These are phyloP conservation scores for Phyllotis vaccarum DNA, from an alignment of 2,797 vertebrate genomes.

Conservation along the genomic window DNA sequence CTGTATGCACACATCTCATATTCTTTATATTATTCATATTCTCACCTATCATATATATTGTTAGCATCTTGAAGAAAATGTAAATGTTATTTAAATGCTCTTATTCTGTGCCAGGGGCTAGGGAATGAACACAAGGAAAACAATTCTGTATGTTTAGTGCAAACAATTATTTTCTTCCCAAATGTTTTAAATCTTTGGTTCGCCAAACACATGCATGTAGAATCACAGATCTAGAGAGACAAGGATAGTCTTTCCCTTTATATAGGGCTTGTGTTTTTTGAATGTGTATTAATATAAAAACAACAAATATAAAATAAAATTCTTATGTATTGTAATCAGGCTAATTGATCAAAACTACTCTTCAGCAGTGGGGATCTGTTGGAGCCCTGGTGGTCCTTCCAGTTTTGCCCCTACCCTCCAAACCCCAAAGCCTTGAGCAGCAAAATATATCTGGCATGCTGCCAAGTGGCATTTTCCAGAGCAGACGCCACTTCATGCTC, in stretches of 20 bases:
- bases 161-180: not conserved
- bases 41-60: not conserved
- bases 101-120: not conserved
- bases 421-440: accelerated
- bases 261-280: not conserved
- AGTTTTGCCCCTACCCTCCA: not conserved
- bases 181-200: not conserved
- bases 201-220: not conserved
- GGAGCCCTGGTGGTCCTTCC: not conserved
- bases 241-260: not conserved
- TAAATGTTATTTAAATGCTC: not conserved
- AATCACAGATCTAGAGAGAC: not conserved
- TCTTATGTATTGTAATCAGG: not conserved
- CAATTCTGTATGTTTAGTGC: not conserved
- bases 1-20: not conserved
- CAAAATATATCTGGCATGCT: too few relatives aligned
- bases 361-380: not conserved
- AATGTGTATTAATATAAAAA: not conserved
- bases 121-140: not conserved
- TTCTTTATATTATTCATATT: not conserved
- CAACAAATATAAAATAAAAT: not conserved
- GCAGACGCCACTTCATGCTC: not conserved
- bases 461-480: not conserved
- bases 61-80: not conserved
- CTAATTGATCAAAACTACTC: not conserved